phyloP scores from a whole-genome alignment of 2,113 vertebrate genomes.

The Proteles cristata region DNA sequence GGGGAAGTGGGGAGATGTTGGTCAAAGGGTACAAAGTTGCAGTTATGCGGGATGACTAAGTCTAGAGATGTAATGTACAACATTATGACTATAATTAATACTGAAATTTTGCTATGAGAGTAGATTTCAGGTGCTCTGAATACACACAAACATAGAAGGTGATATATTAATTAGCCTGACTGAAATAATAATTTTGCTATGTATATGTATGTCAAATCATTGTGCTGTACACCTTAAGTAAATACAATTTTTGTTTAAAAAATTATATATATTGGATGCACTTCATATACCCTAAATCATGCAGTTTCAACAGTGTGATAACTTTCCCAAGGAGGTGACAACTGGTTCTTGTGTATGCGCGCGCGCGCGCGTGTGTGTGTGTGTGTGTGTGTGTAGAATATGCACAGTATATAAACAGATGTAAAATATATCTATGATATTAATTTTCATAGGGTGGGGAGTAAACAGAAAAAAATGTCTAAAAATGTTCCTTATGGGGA shows the following conservation, averaged over 20 bases:
- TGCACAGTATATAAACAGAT: background rate
- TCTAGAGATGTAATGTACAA: background rate
- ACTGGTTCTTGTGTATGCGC: background rate
- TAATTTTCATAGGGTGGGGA: background rate
- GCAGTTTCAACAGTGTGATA: background rate
- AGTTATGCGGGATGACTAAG: background rate
- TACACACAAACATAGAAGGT: background rate
- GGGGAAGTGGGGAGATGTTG: background rate
- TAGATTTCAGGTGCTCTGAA: background rate
- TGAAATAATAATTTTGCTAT: background rate
- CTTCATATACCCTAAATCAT: background rate
- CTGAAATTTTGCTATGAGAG: background rate
- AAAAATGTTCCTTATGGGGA: background rate
- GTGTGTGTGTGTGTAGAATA: background rate
- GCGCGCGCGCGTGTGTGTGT: background rate
- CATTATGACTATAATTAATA: background rate
- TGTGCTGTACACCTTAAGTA: background rate
- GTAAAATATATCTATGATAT: background rate
- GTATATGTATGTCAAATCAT: background rate
- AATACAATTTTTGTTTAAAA: background rate
- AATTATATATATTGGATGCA: background rate
- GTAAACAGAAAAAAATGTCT: background rate
- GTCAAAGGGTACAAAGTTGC: background rate
- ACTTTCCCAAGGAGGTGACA: background rate
- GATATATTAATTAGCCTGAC: background rate